Conservation (phyloP, 2,797 vertebrate species). For the Hemitrygon akajei region DNA sequence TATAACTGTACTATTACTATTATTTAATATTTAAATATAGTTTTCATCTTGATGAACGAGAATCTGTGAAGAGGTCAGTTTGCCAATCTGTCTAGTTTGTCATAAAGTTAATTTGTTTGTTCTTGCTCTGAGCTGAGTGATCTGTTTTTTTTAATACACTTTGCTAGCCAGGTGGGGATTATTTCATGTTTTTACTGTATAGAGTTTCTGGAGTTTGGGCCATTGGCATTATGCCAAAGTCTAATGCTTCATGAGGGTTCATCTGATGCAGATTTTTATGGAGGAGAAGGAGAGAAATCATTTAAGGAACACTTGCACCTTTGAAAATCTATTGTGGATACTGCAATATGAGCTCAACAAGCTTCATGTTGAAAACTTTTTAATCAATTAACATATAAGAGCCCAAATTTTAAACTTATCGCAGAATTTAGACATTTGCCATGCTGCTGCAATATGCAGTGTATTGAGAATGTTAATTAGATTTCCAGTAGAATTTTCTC, state of each 20-base stretch:
- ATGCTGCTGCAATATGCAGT: not conserved
- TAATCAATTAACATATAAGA: not conserved
- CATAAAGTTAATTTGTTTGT: not conserved
- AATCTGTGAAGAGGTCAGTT: not conserved
- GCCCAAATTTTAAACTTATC: not conserved
- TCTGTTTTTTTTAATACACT: not conserved
- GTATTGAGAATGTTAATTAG: not conserved
- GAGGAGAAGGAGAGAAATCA: not conserved
- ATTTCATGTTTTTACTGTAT: not conserved
- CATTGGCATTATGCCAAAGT: not conserved
- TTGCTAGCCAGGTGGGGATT: not conserved
- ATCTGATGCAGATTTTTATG: not conserved
- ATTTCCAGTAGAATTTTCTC: not conserved
- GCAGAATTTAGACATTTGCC: not conserved
- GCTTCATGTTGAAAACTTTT: not conserved
- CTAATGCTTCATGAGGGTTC: not conserved
- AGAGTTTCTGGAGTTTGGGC: conserved; percentile 19
- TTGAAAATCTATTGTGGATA: not conserved
- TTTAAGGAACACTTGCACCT: not conserved
- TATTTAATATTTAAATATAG: not conserved
- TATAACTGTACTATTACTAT: not conserved
- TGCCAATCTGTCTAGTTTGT: not conserved
- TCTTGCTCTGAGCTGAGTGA: not conserved
- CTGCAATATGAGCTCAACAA: not conserved
- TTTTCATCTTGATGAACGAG: not conserved